Percentiles rank a stretch among this genome's conserved stretches.
phyloP scores from a whole-genome alignment of 2,113 vertebrate species.

The Emydocephalus ijimae region DNA sequence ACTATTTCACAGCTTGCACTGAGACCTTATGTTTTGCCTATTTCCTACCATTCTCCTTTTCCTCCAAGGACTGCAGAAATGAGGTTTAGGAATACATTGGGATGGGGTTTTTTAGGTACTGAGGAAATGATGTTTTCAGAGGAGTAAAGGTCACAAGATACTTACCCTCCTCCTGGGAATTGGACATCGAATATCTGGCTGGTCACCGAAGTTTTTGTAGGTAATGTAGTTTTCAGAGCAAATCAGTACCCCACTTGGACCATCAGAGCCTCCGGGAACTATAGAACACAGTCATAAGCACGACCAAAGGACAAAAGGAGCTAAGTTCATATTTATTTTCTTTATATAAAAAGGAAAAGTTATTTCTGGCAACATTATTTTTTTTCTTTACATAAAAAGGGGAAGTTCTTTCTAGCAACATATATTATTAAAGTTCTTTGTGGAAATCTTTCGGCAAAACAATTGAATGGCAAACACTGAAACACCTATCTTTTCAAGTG shows the following conservation, averaged over 20 bases:
- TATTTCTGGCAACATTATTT: too few relatives aligned
- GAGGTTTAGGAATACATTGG: background rate
- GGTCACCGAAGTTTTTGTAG: constrained; percentile 98
- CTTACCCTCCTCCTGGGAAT: constrained; percentile 95
- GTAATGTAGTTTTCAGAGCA: constrained; percentile 99
- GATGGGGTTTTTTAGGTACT: background rate
- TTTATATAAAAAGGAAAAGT: background rate
- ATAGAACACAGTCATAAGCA: constrained; percentile 6
- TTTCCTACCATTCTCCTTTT: background rate
- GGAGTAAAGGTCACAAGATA: background rate
- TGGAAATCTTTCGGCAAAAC: background rate
- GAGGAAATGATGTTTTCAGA: background rate
- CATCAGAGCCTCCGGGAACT: constrained; percentile 98
- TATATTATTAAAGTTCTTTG: background rate
- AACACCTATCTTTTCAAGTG: too few relatives aligned
- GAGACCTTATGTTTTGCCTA: background rate
- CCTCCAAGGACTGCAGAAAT: background rate
- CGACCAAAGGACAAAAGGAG: background rate
- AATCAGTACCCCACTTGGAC: constrained; percentile 95
- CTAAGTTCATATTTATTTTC: background rate
- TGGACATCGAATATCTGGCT: constrained; percentile 96
- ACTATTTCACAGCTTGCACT: background rate
- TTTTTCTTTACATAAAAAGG: too few relatives aligned
- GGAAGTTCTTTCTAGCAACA: background rate
- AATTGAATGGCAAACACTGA: background rate